Evolutionary conservation across 2,797 vertebrate species (phyloP).

Genomic region (Chromobotia macracanthus): DNA sequence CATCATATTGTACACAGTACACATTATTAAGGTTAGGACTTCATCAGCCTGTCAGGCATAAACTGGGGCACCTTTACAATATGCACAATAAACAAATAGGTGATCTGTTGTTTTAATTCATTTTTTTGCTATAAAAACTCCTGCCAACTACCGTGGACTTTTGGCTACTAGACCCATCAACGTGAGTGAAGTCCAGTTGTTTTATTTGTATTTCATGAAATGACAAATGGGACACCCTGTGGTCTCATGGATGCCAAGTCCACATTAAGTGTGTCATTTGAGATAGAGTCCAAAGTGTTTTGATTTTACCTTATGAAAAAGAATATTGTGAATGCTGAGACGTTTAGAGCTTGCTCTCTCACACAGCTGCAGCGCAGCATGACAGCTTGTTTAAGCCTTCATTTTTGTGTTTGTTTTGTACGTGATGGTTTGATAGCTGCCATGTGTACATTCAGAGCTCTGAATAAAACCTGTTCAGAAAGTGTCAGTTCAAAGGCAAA

Average conservation of each 20-base stretch:
- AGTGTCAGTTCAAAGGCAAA: constrained; percentile 7
- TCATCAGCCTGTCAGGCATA: not conserved
- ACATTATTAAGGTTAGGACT: not conserved
- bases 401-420: constrained; percentile 22
- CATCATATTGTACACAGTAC: not conserved
- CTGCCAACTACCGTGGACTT: not conserved
- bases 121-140: not conserved
- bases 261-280: constrained; percentile 7
- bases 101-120: too few species aligned
- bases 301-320: constrained; percentile 11
- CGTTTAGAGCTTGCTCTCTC: not conserved
- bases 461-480: constrained; percentile 25
- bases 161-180: not conserved
- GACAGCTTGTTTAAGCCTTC: constrained; percentile 40
- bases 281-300: not conserved
- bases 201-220: not conserved
- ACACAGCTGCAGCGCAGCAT: constrained; percentile 5
- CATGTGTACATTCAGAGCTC: constrained; percentile 23
- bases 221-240: not conserved
- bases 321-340: constrained; percentile 1
- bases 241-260: not conserved
- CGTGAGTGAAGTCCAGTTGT: not conserved
- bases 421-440: constrained; percentile 32
- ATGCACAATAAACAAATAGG: too few species aligned
- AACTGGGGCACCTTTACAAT: not conserved